These are phyloP conservation scores for Pelmatolapia mariae DNA, from an alignment of 2,113 vertebrate genomes.

Conservation along the genomic window DNA sequence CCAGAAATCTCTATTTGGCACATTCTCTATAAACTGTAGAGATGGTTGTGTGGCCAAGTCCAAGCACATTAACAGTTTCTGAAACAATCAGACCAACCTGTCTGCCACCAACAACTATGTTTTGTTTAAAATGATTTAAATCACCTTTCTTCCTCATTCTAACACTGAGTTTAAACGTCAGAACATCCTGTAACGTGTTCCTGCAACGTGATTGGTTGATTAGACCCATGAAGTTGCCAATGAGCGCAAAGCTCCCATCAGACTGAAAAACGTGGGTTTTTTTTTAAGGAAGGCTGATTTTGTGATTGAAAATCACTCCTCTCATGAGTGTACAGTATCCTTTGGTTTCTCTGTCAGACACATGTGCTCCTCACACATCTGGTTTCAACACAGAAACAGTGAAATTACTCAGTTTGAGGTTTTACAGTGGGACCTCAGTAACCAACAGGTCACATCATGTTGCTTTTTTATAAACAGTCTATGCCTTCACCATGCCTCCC, in stretches of 20 bases:
- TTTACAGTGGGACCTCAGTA: not conserved
- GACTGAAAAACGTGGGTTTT: rapidly evolving
- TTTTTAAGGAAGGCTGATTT: not conserved
- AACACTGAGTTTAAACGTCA: rapidly evolving
- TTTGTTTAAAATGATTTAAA: not conserved
- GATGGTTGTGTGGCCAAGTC: not conserved
- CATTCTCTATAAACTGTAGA: not conserved
- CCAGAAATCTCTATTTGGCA: not conserved
- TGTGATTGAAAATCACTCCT: not conserved
- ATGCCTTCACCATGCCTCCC: not conserved
- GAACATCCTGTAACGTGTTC: not conserved
- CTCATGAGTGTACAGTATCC: not conserved
- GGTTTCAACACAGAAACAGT: not conserved
- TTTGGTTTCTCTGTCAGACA: not conserved
- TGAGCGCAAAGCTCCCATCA: not conserved
- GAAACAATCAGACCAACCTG: rapidly evolving
- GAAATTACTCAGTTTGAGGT: not conserved
- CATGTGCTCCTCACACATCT: not conserved
- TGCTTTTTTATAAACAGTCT: not conserved
- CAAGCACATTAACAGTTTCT: not conserved
- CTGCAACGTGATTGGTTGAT: not conserved
- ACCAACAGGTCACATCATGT: not conserved
- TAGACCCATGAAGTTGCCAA: not conserved
- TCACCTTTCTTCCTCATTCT: not conserved
- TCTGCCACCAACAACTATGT: not conserved